These are phyloP conservation scores for Microtus montanus DNA, from an alignment of 2,113 vertebrate genomes.

Conservation along the genomic window DNA sequence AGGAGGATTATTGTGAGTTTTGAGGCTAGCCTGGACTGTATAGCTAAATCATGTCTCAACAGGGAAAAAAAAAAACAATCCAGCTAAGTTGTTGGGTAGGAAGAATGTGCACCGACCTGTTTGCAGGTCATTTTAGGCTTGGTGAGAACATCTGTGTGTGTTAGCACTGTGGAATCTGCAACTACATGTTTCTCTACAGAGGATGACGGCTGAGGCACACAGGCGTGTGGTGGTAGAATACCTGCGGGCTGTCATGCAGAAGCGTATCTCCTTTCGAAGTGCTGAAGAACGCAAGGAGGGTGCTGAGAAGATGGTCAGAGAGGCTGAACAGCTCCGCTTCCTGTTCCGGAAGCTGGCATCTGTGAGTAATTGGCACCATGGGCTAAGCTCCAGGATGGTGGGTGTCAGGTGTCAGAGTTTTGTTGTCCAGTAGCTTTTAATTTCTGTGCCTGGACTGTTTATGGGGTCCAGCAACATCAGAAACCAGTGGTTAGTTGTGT, in stretches of 20 bases:
- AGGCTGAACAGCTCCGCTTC: slow-evolving; percentile 90
- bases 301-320: slow-evolving; percentile 94
- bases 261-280: slow-evolving; percentile 94
- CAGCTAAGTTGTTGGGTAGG: not conserved
- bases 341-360: slow-evolving; percentile 93
- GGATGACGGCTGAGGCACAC: slow-evolving; percentile 94
- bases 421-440: not conserved
- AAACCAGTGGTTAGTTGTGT: not conserved
- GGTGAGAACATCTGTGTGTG: too few species aligned
- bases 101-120: not conserved
- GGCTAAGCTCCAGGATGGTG: not conserved
- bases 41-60: not conserved
- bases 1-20: not conserved
- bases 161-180: not conserved
- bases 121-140: not conserved
- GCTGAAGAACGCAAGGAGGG: slow-evolving; percentile 96
- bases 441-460: too few species aligned
- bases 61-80: not conserved
- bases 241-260: slow-evolving; percentile 95
- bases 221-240: slow-evolving; percentile 96
- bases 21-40: not conserved
- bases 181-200: slow-evolving; percentile 79
- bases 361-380: slow-evolving; percentile 77
- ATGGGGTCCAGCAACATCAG: too few species aligned
- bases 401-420: not conserved